Evolutionary conservation across 2,888 invertebrate species (phyloP).

Genomic region (Autographa gamma): DNA sequence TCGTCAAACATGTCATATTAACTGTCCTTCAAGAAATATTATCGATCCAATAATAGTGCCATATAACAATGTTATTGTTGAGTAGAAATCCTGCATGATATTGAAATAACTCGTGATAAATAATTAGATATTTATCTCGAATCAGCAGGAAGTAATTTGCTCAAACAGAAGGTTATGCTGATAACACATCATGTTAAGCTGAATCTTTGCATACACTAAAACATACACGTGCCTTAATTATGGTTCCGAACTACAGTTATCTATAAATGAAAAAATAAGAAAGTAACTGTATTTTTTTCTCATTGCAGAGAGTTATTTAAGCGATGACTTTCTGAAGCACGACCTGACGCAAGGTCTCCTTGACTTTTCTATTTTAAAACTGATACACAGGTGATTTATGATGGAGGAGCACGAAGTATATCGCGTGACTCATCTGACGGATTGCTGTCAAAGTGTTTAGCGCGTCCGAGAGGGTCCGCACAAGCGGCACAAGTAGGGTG

Average conservation of each 20-base stretch:
- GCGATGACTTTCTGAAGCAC: not conserved
- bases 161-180: conserved; percentile 83
- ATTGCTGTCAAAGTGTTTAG: conserved; percentile 51
- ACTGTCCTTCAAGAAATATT: conserved; percentile 41
- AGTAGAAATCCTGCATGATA: conserved; percentile 21
- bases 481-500: conserved; percentile 70
- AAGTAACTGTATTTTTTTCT: not conserved
- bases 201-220: conserved; percentile 39
- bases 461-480: conserved; percentile 57
- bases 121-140: conserved; percentile 65
- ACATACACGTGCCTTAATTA: conserved; percentile 31
- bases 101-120: conserved; percentile 46
- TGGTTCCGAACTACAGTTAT: not conserved
- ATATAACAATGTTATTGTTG: conserved; percentile 28
- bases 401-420: conserved; percentile 25
- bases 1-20: conserved; percentile 20
- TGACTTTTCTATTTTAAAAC: conserved; percentile 9
- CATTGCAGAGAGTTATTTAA: not conserved
- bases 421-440: conserved; percentile 53
- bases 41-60: conserved; percentile 26
- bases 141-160: conserved; percentile 86
- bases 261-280: not conserved
- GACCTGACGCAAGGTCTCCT: not conserved
- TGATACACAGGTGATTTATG: conserved; percentile 19
- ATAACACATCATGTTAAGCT: conserved; percentile 73